Base-by-base conservation (phyloP, 2,888 invertebrate genomes). In the Ametastegia equiseti region DNA sequence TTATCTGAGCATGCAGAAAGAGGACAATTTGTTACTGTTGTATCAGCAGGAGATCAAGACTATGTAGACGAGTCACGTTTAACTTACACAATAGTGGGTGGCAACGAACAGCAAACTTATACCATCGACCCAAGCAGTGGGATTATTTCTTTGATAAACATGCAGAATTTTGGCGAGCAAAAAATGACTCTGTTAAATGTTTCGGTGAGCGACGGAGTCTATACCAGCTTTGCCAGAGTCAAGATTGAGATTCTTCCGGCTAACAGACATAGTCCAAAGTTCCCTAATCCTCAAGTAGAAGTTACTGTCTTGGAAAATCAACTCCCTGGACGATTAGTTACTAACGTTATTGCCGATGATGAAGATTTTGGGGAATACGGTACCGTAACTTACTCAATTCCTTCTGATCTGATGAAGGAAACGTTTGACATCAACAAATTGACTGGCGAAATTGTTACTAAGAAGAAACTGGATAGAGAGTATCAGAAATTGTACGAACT, bases 191-290 rank as follows among this genome's bases (percentile, higher is more conserved):
- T 95, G 82, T 93, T 99, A 82, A 99, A 99, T 93, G 96, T 99
- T 45, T 98, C 98, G 1, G 98, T 98, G 54, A 97, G 97, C 80
- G 99, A 99, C 93, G 98, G 98, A 45, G 97, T 98, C 50, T 98
- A 98, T 92, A 98, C 97, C 7, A 96, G 95, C 84, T 98, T 97
- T 92, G 95, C 97, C 0, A 93, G 97, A 84, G 94, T 97, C 19
- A 96, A 96, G 92, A 95, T 97, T 73, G 94, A 96, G 87, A 94
- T 96, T 83, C 92, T 96, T 82, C 95, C 97, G 9, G 95, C 96
- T 83, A 98, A 98, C 93, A 93, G 94, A 85, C 94, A 95, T 90
- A 93, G 96, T 85, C 98, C 98, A 11, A 93, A 94, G 83, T 98
- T 98, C 92, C 94, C 95, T 19, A 95, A 96, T 89, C 93, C 95